A percentile compares a stretch with the other conserved stretches of the same genome.
These are phyloP conservation scores for Cryptoprocta ferox DNA, from an alignment of 2,797 vertebrate species.

Conservation along the genomic window DNA sequence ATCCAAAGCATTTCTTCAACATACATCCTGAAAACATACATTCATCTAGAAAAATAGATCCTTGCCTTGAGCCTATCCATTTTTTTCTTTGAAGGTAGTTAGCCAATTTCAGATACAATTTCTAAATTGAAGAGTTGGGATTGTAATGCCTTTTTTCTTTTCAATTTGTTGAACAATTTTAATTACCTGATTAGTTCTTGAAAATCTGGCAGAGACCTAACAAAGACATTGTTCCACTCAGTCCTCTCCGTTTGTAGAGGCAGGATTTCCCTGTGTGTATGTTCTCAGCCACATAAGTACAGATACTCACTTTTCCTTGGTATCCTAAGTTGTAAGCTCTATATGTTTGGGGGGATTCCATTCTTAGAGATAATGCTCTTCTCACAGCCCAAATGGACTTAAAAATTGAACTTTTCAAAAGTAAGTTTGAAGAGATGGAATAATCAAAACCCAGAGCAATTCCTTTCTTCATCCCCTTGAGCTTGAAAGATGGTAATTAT, in stretches of 20 bases:
- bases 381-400: neutral
- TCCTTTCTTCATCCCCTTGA: neutral
- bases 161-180: neutral
- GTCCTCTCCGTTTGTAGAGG: neutral
- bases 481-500: neutral
- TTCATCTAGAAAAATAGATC: neutral
- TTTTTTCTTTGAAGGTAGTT: neutral
- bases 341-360: neutral
- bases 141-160: neutral
- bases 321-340: neutral
- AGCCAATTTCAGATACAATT: constrained; percentile 4
- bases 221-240: neutral
- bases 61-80: neutral
- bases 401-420: constrained; percentile 45
- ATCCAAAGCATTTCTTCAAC: neutral
- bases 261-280: neutral
- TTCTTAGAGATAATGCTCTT: neutral
- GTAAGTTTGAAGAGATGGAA: constrained; percentile 1
- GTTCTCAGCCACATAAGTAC: neutral
- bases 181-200: constrained; percentile 9
- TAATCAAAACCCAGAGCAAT: constrained; percentile 43
- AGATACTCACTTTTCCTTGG: neutral
- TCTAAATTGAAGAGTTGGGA: neutral
- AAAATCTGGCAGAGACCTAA: neutral
- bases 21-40: neutral